phyloP scores from a whole-genome alignment of 2,888 invertebrate genomes.

The Crocallis elinguaria region DNA sequence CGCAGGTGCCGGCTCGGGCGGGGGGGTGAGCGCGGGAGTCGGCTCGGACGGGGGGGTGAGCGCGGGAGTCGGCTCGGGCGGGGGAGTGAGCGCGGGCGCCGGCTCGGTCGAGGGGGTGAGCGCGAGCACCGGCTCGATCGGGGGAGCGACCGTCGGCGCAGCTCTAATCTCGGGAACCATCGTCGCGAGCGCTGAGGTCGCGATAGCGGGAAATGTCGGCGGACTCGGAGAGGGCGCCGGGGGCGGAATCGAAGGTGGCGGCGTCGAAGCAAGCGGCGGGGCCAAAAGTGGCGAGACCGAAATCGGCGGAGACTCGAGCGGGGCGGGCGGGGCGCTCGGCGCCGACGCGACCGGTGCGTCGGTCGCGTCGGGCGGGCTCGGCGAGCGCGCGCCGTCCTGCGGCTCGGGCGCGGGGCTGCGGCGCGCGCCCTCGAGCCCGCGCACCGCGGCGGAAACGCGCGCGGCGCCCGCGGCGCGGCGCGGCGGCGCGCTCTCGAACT shows the following conservation, averaged over 20 bases:
- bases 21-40: slow-evolving; percentile 57
- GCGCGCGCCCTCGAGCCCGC: slow-evolving; percentile 62
- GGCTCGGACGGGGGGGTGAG: slow-evolving; percentile 74
- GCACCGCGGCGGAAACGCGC: slow-evolving; percentile 73
- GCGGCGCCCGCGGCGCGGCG: slow-evolving; percentile 80
- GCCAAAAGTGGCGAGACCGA: no score
- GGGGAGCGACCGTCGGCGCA: slow-evolving; percentile 82
- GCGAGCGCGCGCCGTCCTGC: slow-evolving; percentile 34
- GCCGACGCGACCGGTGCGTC: slow-evolving; percentile 85
- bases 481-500: slow-evolving; percentile 90
- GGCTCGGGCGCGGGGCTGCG: slow-evolving; percentile 68
- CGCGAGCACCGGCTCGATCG: slow-evolving; percentile 71
- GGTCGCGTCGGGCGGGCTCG: slow-evolving; percentile 56
- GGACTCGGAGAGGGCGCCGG: slow-evolving; percentile 65
- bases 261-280: slow-evolving; percentile 38
- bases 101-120: slow-evolving; percentile 74
- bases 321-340: slow-evolving; percentile 54
- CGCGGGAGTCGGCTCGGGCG: slow-evolving; percentile 71
- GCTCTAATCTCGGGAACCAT: no score
- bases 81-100: slow-evolving; percentile 81
- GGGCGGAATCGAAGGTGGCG: slow-evolving; percentile 48
- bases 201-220: slow-evolving; percentile 42
- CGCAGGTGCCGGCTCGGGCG: slow-evolving; percentile 73
- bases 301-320: slow-evolving; percentile 32
- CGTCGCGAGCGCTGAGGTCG: background rate